Percentiles rank a stretch among this genome's conserved stretches.
phyloP scores from a whole-genome alignment of 2,797 vertebrate genomes.

The Benthosema pterotum region DNA sequence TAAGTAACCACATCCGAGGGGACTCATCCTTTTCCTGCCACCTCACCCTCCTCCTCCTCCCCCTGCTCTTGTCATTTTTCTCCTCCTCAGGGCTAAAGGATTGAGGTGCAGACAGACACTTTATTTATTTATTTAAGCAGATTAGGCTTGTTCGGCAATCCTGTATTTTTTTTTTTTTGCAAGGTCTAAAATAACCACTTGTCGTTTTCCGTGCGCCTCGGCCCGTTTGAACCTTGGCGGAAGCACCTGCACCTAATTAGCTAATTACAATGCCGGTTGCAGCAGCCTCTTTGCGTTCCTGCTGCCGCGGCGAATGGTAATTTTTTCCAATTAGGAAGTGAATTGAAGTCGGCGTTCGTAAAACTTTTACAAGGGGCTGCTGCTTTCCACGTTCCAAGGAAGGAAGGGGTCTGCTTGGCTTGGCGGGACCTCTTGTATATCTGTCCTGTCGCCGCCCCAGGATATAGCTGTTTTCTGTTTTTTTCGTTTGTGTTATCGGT shows the following conservation, averaged over 20 bases:
- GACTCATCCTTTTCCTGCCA: conserved; percentile 41
- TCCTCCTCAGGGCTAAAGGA: conserved; percentile 15
- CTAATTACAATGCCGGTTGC: too few species aligned
- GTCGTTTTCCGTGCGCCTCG: conserved; percentile 3
- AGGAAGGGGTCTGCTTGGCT: neutral
- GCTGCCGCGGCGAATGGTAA: too few species aligned
- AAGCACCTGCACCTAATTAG: too few species aligned
- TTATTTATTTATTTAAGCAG: conserved; percentile 35
- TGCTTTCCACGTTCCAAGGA: neutral
- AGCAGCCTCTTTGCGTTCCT: too few species aligned
- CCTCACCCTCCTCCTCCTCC: conserved; percentile 29
- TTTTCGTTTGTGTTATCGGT: too few species aligned
- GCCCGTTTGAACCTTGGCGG: conserved; percentile 14
- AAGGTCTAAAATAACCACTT: conserved; percentile 2
- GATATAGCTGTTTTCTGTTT: conserved; percentile 21
- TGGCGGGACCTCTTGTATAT: neutral
- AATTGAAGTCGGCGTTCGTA: too few species aligned
- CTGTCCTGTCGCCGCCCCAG: neutral
- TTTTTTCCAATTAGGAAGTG: too few species aligned
- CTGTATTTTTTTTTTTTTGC: too few species aligned
- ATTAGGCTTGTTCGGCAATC: conserved; percentile 41
- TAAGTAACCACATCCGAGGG: conserved; percentile 76
- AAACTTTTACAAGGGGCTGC: too few species aligned
- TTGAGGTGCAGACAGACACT: conserved; percentile 33
- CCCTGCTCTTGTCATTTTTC: neutral